Percentiles rank a stretch among this genome's conserved stretches.
These are phyloP conservation scores for Manis pentadactyla DNA, from an alignment of 2,797 vertebrate genomes.

Conservation along the genomic window DNA sequence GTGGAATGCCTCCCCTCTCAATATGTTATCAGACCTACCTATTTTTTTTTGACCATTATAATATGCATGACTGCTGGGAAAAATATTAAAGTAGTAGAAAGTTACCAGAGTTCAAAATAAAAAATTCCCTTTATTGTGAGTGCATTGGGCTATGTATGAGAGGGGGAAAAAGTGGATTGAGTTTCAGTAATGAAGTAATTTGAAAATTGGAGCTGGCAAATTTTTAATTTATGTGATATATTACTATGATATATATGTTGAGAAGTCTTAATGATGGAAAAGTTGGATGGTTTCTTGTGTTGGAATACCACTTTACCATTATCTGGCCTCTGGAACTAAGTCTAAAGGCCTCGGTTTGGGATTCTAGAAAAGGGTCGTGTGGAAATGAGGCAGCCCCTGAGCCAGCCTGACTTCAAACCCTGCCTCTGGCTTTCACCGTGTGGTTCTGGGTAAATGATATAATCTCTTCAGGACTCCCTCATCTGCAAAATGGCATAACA, in stretches of 20 bases:
- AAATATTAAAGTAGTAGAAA: slow-evolving; percentile 7
- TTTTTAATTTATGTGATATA: background rate
- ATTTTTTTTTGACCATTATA: background rate
- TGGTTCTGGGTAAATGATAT: background rate
- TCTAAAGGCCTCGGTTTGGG: background rate
- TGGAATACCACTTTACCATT: background rate
- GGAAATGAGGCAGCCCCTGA: background rate
- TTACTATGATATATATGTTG: background rate
- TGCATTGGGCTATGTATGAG: background rate
- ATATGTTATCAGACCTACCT: background rate
- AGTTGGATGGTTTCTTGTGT: background rate
- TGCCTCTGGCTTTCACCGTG: background rate
- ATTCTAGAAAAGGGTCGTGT: background rate
- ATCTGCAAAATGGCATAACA: background rate
- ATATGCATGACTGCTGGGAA: background rate
- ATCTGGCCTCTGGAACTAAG: background rate
- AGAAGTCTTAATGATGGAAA: background rate
- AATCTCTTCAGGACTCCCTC: background rate
- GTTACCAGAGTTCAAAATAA: background rate
- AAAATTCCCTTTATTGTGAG: background rate
- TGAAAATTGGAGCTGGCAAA: slow-evolving; percentile 9
- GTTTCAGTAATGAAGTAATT: background rate
- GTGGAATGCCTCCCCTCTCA: background rate
- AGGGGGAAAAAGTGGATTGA: background rate
- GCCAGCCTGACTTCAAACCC: background rate